These are phyloP conservation scores for Xerus rutilus DNA, from an alignment of 2,797 vertebrate genomes.

Conservation along the genomic window DNA sequence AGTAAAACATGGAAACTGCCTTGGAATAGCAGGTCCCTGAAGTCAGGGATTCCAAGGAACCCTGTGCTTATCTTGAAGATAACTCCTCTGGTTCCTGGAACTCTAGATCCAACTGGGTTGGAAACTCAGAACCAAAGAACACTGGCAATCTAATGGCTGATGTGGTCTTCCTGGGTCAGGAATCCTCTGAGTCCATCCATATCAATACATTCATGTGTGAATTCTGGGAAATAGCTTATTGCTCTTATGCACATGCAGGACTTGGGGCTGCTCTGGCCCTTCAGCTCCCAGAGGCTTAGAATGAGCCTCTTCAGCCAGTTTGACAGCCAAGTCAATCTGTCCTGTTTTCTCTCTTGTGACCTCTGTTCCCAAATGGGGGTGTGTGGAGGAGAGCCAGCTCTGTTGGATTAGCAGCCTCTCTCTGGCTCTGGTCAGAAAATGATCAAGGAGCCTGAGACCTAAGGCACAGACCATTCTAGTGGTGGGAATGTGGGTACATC, in stretches of 20 bases:
- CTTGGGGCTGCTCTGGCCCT: background rate
- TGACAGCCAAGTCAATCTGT: background rate
- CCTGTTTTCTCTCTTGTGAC: constrained; percentile 26
- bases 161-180: background rate
- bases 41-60: background rate
- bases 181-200: background rate
- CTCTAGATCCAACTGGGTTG: background rate
- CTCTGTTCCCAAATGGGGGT: no score
- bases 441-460: no score
- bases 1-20: background rate
- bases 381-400: background rate
- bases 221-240: background rate
- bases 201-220: background rate
- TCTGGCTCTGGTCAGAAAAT: background rate
- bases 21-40: background rate
- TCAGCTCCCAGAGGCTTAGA: constrained; percentile 32
- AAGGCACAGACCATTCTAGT: no score
- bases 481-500: no score
- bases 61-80: background rate
- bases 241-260: background rate
- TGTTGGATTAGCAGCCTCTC: background rate
- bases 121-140: background rate
- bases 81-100: background rate
- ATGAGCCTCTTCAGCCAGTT: background rate
- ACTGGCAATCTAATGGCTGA: background rate